Conservation (phyloP, 2,113 vertebrate genomes). For the Turnix velox region DNA sequence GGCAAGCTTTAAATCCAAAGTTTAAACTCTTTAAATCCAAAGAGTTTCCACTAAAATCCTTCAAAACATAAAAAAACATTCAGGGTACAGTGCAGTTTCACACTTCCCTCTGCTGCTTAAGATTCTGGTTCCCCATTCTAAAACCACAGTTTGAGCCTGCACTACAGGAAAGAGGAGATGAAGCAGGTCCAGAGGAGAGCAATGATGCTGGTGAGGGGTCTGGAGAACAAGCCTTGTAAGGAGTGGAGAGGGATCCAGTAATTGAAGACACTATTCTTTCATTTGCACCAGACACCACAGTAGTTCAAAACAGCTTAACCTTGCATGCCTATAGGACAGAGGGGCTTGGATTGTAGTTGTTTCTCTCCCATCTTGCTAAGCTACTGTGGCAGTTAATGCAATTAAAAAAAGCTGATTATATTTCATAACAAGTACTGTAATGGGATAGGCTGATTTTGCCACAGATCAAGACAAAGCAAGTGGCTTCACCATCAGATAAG, state of each 20-base stretch:
- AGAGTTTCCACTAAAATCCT: not conserved
- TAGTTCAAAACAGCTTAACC: not conserved
- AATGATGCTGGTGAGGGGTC: too few species aligned
- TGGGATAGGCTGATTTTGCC: not conserved
- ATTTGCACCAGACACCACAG: not conserved
- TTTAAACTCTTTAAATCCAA: not conserved
- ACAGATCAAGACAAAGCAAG: not conserved
- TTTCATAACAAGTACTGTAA: not conserved
- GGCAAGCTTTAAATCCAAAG: not conserved
- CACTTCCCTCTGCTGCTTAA: not conserved
- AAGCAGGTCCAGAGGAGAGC: too few species aligned
- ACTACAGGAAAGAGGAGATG: too few species aligned
- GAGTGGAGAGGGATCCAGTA: not conserved
- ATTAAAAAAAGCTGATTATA: not conserved
- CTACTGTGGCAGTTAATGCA: not conserved
- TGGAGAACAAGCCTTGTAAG: too few species aligned
- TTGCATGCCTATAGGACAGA: not conserved
- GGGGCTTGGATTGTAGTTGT: not conserved
- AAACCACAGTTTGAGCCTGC: too few species aligned
- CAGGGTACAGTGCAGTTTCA: not conserved
- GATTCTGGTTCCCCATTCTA: not conserved
- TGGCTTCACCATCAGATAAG: not conserved
- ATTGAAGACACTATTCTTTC: not conserved
- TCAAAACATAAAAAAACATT: not conserved
- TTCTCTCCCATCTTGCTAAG: not conserved